Evolutionary conservation across 2,797 vertebrate genomes (phyloP), one percentile per base, ranked within the genome.

Genomic region (Apogon talboti): DNA sequence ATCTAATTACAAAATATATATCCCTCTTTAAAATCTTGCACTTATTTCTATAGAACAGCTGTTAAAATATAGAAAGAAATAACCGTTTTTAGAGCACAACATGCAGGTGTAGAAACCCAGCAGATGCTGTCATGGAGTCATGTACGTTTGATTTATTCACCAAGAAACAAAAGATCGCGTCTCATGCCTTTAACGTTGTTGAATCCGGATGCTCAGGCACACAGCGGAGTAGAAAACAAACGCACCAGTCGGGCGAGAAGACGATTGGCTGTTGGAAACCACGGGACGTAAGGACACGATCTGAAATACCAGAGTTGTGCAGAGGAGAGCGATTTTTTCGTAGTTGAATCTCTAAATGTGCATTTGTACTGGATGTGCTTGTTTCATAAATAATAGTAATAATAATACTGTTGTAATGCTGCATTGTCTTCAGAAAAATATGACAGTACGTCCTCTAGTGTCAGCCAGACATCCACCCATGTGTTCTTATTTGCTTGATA

Each of bases 261-360:
- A 1, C 49, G 78, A 91, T 91, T 89, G 89, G 90, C 46, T 74
- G 15, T 5, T 57, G 16, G 11, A 30, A 51, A 68, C 71, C 81
- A 90, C 73, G 71, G 19, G 80, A 43, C 5, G 11, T 2, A n/a
- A 40, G 38, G 30, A 24, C 33, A 54, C 41, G 40, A 61, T 9
- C 16, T 12, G 8, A 33, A 49, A n/a, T 45, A 21, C 7, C 16
- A n/a, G n/a, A n/a, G n/a, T n/a, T n/a, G n/a, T n/a, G n/a, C n/a
- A n/a, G 40, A 41, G 21, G 21, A 24, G 21, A 24, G 30, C 2
- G 30, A 33, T 33, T 4, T 33, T 33, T 24, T 24, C 21, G 21
- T 24, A 24, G 21, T 2, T 24, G 21, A 5, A 24, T 24, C 21
- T 24, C 21, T 2, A 24, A 24, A 24, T 24, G 21, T 24, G 5